Percentiles rank a stretch among this genome's conserved stretches.
phyloP scores from a whole-genome alignment of 2,888 invertebrate species.

The Scrobipalpa atriplicella region DNA sequence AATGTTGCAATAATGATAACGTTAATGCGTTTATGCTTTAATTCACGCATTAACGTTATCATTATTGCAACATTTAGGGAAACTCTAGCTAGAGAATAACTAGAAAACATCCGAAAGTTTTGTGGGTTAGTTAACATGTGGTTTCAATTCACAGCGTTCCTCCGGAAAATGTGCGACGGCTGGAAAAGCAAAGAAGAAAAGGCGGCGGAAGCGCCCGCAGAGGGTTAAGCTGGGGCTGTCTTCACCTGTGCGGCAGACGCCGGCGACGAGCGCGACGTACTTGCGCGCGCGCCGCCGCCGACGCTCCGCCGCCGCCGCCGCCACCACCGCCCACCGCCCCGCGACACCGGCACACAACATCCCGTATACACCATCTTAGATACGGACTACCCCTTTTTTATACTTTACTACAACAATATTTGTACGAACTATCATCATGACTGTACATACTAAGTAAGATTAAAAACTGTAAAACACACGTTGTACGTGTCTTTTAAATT shows the following conservation, averaged over 20 bases:
- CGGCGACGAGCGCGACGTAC: slow-evolving; percentile 35
- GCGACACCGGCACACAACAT: slow-evolving; percentile 37
- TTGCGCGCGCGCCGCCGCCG: slow-evolving; percentile 40
- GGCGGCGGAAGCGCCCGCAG: slow-evolving; percentile 63
- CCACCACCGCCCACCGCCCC: slow-evolving; percentile 40
- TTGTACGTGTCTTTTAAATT: slow-evolving; percentile 80
- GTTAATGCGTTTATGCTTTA: too few relatives aligned
- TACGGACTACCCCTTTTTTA: slow-evolving; percentile 77
- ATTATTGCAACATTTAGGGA: too few relatives aligned
- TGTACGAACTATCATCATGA: slow-evolving; percentile 73
- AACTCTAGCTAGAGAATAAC: too few relatives aligned
- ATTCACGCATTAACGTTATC: too few relatives aligned
- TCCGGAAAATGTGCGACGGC: slow-evolving; percentile 92
- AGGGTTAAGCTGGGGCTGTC: slow-evolving; percentile 50
- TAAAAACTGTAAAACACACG: slow-evolving; percentile 80
- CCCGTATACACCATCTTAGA: slow-evolving; percentile 70
- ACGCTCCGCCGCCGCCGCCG: too few relatives aligned
- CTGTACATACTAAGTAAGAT: slow-evolving; percentile 81
- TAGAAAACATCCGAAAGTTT: not conserved
- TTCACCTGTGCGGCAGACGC: slow-evolving; percentile 38
- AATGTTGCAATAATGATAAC: slow-evolving; percentile 11
- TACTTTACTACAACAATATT: slow-evolving; percentile 67
- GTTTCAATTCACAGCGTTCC: slow-evolving; percentile 86
- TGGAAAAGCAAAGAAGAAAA: slow-evolving; percentile 60
- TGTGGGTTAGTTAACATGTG: slow-evolving; percentile 13